Evolutionary conservation across 2,888 invertebrate genomes (phyloP), one percentile per base, ranked within the genome.

Genomic region (Oxystoma pomonae): DNA sequence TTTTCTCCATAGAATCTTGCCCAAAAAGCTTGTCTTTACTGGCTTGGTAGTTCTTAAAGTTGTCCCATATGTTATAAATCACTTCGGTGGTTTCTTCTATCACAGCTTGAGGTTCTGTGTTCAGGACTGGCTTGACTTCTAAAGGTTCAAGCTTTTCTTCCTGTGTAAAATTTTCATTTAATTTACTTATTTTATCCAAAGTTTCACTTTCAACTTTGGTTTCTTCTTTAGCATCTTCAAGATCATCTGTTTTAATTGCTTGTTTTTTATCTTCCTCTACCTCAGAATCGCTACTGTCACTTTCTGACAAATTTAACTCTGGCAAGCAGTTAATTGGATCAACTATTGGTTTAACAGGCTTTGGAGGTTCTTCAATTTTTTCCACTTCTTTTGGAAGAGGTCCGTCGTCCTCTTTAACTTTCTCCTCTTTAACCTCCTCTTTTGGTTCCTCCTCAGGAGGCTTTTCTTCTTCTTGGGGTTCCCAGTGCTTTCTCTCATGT

Each of bases 231-330:
- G 49, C 17, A 18, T 18, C 49, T 17, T 62, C 57, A 9, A 16
- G 16, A 16, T 20, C 16, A n/a, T 55, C 61, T 53, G 57, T 66
- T 63, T 61, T 53, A 50, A 52, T 58, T 58, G 66, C 63, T 21
- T 55, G 20, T 5, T 50, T 55, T 50, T 66, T 70, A 17, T 68
- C 62, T 1, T 80, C 60, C 72, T 81, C 80, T 2, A 78, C 80
- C 20, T 86, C 88, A 1, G 81, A 86, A 67, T 91, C 91, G 58
- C 77, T 78, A 67, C 90, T 91, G 72, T 92, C 93, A 76, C 92
- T 92, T 73, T 93, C 93, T 0, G 92, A 93, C 53, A 94, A 82
- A 82, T 93, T 93, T 53, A 92, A 81, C 1, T 90, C 92, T 1
- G 92, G 92, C 61, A 94, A 81, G 81, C 93, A 87, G 67, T 84